Conservation (phyloP, 2,797 vertebrate species). For the Dipus sagitta region DNA sequence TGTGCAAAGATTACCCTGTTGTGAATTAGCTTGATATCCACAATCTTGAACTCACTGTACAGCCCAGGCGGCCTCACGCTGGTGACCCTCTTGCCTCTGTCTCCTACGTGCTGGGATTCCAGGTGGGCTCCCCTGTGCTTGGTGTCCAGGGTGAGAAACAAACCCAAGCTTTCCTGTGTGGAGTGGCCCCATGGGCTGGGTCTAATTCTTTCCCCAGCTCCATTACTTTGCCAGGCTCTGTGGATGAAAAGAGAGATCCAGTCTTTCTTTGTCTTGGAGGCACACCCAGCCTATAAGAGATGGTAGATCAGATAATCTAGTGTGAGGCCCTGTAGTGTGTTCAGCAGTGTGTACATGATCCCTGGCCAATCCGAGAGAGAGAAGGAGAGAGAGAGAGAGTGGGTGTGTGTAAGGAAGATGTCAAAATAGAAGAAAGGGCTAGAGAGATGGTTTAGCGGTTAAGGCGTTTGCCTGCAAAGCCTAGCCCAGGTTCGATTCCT, state of each 20-base stretch:
- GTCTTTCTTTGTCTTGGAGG: slow-evolving; percentile 20
- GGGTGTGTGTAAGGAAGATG: no score
- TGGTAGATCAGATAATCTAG: neutral
- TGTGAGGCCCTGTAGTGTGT: neutral
- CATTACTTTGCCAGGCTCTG: neutral
- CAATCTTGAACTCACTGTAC: neutral
- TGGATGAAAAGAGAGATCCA: neutral
- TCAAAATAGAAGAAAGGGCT: no score
- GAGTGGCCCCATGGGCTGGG: neutral
- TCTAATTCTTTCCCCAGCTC: neutral
- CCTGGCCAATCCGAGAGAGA: neutral
- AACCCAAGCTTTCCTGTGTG: neutral
- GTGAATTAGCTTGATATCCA: no score
- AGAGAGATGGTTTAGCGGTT: no score
- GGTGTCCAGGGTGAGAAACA: neutral
- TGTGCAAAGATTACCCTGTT: no score
- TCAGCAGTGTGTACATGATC: neutral
- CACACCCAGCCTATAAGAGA: neutral
- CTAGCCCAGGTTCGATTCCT: no score
- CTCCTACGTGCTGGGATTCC: neutral
- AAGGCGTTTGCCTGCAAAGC: no score
- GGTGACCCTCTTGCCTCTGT: neutral
- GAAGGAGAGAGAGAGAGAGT: no score
- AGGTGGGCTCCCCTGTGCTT: neutral
- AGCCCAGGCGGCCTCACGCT: neutral